A percentile compares a stretch with the other conserved stretches of the same genome.
These are phyloP conservation scores for Antheraea pernyi DNA, from an alignment of 1,140 invertebrate genomes.

Conservation along the genomic window DNA sequence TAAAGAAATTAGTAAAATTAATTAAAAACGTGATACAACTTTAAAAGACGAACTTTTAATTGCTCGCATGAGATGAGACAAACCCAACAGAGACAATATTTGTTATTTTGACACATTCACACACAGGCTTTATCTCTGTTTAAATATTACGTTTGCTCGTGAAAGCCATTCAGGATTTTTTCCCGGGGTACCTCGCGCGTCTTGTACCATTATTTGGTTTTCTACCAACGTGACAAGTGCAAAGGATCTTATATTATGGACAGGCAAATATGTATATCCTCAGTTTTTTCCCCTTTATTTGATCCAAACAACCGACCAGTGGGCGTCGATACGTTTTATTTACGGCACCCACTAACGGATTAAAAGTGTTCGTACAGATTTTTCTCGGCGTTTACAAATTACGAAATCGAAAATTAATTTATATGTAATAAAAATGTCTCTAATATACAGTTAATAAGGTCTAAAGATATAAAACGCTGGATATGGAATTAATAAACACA, in stretches of 20 bases:
- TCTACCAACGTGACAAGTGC: constrained; percentile 74
- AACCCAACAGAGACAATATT: constrained; percentile 63
- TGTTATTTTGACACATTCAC: constrained; percentile 78
- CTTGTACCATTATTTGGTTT: constrained; percentile 56
- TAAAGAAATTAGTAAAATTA: too few relatives aligned
- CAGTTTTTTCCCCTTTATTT: constrained; percentile 32
- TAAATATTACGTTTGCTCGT: constrained; percentile 72
- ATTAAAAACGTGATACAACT: not conserved
- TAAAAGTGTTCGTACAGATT: constrained; percentile 8
- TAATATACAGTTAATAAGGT: constrained; percentile 2
- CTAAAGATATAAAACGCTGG: constrained; percentile 6
- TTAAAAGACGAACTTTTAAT: constrained; percentile 39
- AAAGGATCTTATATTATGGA: constrained; percentile 60
- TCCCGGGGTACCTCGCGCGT: constrained; percentile 40
- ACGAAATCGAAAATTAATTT: constrained; percentile 18
- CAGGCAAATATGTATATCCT: constrained; percentile 56
- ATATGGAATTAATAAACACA: constrained; percentile 4
- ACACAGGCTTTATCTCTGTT: constrained; percentile 73
- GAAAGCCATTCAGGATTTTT: constrained; percentile 73
- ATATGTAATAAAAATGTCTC: not conserved
- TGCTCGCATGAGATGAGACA: constrained; percentile 44
- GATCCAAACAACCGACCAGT: constrained; percentile 24
- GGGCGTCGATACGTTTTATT: constrained; percentile 33
- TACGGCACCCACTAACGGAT: constrained; percentile 32
- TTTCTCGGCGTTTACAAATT: constrained; percentile 2